These are phyloP conservation scores for Drymodes brunneopygia DNA, from an alignment of 2,113 vertebrate genomes.

Conservation along the genomic window DNA sequence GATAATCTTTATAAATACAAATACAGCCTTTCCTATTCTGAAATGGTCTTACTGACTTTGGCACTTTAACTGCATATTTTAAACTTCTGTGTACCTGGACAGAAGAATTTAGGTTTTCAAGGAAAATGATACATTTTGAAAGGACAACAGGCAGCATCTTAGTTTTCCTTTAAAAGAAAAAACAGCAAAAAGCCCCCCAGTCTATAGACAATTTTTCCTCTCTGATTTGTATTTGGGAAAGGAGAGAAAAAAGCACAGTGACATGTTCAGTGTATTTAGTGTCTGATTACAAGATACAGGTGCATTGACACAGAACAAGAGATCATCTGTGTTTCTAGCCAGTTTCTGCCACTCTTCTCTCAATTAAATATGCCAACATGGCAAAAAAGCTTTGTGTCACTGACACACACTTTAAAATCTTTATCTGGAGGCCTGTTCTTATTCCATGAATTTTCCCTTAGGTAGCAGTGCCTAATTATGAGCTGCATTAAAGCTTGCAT, in stretches of 20 bases:
- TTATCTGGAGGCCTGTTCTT: not conserved
- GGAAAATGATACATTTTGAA: not conserved
- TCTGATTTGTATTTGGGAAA: not conserved
- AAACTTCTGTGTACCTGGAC: not conserved
- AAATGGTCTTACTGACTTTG: not conserved
- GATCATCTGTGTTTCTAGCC: not conserved
- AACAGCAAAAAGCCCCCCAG: rapidly evolving
- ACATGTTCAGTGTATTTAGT: not conserved
- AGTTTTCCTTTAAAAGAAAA: not conserved
- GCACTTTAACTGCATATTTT: not conserved
- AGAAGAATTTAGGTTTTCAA: not conserved
- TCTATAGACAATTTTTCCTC: rapidly evolving
- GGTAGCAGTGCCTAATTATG: constrained; percentile 10
- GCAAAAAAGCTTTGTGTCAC: not conserved
- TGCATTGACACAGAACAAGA: not conserved
- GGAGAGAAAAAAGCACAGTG: not conserved
- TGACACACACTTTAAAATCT: not conserved
- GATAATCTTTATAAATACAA: not conserved
- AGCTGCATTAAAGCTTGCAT: not conserved
- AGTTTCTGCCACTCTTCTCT: not conserved
- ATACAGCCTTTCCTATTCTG: not conserved
- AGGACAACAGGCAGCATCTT: not conserved
- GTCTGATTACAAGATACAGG: not conserved
- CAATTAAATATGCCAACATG: not conserved
- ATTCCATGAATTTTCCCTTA: constrained; percentile 11